phyloP scores from a whole-genome alignment of 2,888 invertebrate genomes.

The Nematopogon swammerdamellus region DNA sequence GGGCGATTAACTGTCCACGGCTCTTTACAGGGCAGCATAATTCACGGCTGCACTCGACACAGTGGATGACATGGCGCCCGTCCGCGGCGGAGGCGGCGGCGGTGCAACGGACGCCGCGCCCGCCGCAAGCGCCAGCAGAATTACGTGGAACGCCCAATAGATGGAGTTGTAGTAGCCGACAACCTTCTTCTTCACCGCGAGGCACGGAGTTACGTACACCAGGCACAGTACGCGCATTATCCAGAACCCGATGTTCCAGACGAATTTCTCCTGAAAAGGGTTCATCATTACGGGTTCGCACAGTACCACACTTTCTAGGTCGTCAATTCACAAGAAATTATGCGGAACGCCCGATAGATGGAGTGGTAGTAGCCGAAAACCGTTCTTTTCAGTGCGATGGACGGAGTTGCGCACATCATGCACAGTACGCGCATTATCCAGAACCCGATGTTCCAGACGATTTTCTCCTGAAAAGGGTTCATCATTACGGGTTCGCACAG shows the following conservation, averaged over 20 bases:
- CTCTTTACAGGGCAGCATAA: too few relatives aligned
- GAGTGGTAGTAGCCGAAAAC: too few relatives aligned
- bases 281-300: too few relatives aligned
- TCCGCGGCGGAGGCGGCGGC: neutral
- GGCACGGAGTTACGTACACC: neutral
- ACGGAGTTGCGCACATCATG: constrained; percentile 38
- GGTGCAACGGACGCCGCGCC: neutral
- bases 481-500: too few relatives aligned
- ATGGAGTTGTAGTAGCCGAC: constrained; percentile 39
- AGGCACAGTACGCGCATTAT: neutral
- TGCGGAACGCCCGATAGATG: too few relatives aligned
- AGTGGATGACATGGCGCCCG: too few relatives aligned
- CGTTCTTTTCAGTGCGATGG: constrained; percentile 25
- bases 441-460: constrained; percentile 53
- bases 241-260: constrained; percentile 25
- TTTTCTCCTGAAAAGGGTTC: constrained; percentile 54
- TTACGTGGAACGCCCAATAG: constrained; percentile 36
- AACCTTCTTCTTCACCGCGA: constrained; percentile 7
- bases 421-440: constrained; percentile 41
- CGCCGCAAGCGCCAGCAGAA: constrained; percentile 17
- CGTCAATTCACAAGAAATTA: too few relatives aligned
- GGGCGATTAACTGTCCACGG: too few relatives aligned
- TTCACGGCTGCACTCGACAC: too few relatives aligned
- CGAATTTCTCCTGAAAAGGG: constrained; percentile 34
- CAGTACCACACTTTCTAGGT: too few relatives aligned